Evolutionary conservation across 2,113 vertebrate genomes (phyloP).

Genomic region (Phoxinus phoxinus): DNA sequence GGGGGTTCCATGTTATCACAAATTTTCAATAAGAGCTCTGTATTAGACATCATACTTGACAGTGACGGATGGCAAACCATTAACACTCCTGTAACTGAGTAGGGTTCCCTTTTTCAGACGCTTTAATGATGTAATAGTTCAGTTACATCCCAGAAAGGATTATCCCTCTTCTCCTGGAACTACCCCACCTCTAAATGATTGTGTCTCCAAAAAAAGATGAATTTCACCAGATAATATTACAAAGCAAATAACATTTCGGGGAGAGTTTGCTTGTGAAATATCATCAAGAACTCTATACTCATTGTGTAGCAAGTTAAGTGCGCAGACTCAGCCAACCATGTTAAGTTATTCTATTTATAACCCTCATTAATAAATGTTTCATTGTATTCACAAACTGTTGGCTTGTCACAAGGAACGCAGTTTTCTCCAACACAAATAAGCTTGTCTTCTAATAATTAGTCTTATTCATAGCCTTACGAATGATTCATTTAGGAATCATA

Average conservation of each 20-base stretch:
- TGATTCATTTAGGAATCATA: background rate
- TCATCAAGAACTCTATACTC: background rate
- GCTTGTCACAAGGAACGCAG: background rate
- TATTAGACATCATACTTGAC: background rate
- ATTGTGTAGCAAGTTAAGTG: background rate
- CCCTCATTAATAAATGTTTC: background rate
- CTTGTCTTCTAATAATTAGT: background rate
- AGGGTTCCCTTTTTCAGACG: background rate
- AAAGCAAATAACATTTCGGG: background rate
- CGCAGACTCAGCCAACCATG: background rate
- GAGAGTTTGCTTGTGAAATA: slow-evolving; percentile 7
- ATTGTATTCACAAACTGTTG: background rate
- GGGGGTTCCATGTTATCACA: background rate
- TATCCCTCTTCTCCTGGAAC: slow-evolving; percentile 28
- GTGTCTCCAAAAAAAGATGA: background rate
- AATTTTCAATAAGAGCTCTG: slow-evolving; percentile 4
- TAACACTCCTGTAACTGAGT: slow-evolving; percentile 1
- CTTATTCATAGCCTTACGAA: background rate
- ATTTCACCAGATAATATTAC: slow-evolving; percentile 6
- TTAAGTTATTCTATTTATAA: background rate
- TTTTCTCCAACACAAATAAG: background rate
- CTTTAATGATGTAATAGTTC: slow-evolving; percentile 36
- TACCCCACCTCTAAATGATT: slow-evolving; percentile 9
- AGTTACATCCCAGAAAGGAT: slow-evolving; percentile 27
- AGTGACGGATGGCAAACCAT: slow-evolving; percentile 33